Base-by-base conservation (phyloP, 2,888 invertebrate genomes). In the Caenorhabditis sp. region DNA sequence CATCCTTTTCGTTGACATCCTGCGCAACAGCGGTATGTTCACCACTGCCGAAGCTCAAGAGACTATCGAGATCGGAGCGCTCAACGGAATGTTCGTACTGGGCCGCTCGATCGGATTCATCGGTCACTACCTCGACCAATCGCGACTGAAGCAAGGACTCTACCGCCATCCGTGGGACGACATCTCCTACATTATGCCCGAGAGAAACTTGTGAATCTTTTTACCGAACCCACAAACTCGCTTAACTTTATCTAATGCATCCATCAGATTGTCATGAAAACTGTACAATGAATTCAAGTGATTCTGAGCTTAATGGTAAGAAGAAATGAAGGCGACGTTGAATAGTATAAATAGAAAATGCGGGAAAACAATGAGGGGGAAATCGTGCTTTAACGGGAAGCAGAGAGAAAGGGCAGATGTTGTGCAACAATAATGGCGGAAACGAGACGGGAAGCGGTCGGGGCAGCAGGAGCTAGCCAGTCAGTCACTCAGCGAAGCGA, bases 121-220 rank as follows among this genome's bases (percentile, higher is more conserved):
- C 88, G 95, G 98, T 18, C 99, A 99, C 92, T 99, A 95, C 92
- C 95, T 99, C 94, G 99, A 99, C 93, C 99, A 99, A 94, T 97
- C 97, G 64, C 94, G 99, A 85, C 94, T 99, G 93, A 98, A 98
- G 92, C 99, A 99, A 93, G 99, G 98, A 9, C 94, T 99, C 6
- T 99, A 99, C 93, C 95, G 99, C 89, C 99, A 99, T 93, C 99
- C 99, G 0, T 99, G 99, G 99, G 99, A 99, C 92, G 99, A 99
- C 92, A 99, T 99, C 93, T 95, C 95, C 0, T 96, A 96, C 92
- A 95, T 96, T 83, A 93, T 96, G 91, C 95, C 95, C 2, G 95
- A 96, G 64, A 81, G 85, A 24, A 81, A 85, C 32, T 78, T 80
- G 71, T 77, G 37, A 77, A 18, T 56, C 44, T 15, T 3, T 51